Base-by-base conservation (phyloP, 2,888 invertebrate species). In the Nemoura dubitans region DNA sequence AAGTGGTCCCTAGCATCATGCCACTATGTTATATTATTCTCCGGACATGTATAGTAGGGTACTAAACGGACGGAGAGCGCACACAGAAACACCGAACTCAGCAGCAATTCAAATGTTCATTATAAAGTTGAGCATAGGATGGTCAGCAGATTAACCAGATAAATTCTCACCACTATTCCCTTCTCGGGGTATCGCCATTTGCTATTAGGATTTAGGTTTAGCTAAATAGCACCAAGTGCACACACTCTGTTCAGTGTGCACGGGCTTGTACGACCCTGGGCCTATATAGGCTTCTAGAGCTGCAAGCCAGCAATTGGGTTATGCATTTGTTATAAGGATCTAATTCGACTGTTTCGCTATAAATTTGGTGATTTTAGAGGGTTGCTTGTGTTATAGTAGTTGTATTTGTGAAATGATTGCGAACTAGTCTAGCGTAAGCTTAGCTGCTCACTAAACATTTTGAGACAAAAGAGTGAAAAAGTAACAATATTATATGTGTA, bases 141-240 rank as follows among this genome's bases (percentile, higher is more conserved):
- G 86, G 86, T 86, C 86, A 86, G 82, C 86, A 86, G 86, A 86
- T 86, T 86, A 86, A 82, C 82, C 59, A 76, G 86, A 86, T 86
- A 81, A 42, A 86, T 82, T 86, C 86, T 82, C 83, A 28, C 78
- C 85, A 78, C 85, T 80, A 85, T 86, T 82, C 76, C 84, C 59
- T 25, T n/a, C 26, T 7, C 25, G 10, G 25, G n/a, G 26, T n/a
- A 25, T 36, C 6, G 30, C 28, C 30, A 28, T 30, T 26, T 82
- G 82, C 83, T 83, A 83, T 42, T 83, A 83, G 42, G 83, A n/a
- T 83, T 84, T 59, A 59, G 59, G 59, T 59, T 59, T 59, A 59
- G 84, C 76, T 84, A 27, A 84, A 84, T 84, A 27, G 84, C 26
- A 76, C 84, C 76, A 42, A 43, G 42, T 43, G 82, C 82, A 27